phyloP scores from a whole-genome alignment of 2,797 vertebrate genomes.

The Perodicticus potto region DNA sequence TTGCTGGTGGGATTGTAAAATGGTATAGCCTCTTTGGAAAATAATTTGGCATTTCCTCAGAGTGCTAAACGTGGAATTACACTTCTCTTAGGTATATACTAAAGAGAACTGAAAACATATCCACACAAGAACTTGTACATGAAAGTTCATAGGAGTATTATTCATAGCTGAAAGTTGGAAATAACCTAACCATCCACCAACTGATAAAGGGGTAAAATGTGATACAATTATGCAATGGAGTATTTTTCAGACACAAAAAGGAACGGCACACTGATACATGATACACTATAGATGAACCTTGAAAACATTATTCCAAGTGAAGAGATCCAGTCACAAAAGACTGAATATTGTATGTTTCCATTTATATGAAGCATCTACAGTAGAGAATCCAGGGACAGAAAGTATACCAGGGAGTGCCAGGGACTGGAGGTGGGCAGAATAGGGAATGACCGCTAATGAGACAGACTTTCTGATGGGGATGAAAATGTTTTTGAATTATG shows the following conservation, averaged over 20 bases:
- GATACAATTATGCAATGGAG: background rate
- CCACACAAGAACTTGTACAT: background rate
- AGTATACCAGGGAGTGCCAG: background rate
- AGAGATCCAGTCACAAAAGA: conserved; percentile 19
- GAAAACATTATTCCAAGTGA: conserved; percentile 31
- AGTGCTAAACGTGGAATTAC: conserved; percentile 11
- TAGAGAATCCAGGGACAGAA: conserved; percentile 11
- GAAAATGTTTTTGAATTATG: conserved; percentile 26
- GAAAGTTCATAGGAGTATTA: background rate
- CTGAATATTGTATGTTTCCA: background rate
- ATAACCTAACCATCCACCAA: background rate
- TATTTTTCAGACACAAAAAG: background rate
- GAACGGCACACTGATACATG: background rate
- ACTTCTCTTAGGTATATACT: background rate
- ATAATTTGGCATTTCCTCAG: conserved; percentile 40
- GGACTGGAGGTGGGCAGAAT: background rate
- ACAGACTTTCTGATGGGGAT: background rate
- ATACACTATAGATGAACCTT: background rate
- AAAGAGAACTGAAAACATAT: conserved; percentile 22
- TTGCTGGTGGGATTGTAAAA: background rate
- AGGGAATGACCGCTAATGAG: background rate
- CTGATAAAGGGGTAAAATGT: background rate
- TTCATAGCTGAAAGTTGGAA: background rate
- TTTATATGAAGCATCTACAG: conserved; percentile 39
- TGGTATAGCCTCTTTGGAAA: background rate